Evolutionary conservation across 37 sponge, comb jelly and placozoan species (phyloP).

Genomic region (Aplysina aerophoba): DNA sequence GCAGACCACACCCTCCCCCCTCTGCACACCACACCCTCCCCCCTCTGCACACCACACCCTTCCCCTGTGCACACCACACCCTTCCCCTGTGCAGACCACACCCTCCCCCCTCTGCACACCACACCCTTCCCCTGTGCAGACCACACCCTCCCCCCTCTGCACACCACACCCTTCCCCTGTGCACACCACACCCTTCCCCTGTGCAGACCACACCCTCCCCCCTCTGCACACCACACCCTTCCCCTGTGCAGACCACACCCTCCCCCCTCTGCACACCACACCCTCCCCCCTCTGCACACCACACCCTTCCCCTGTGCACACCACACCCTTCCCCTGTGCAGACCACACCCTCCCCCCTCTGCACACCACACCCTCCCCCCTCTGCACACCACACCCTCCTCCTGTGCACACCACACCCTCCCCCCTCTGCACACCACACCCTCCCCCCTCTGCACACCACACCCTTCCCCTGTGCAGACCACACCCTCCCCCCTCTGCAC

Average conservation of each 20-base stretch:
- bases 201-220: too few species aligned
- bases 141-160: background rate
- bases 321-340: too few species aligned
- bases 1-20: too few species aligned
- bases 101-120: background rate
- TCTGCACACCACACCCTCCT: background rate
- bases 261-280: background rate
- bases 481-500: background rate
- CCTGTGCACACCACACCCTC: background rate
- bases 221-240: background rate
- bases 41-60: too few species aligned
- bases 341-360: background rate
- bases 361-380: background rate
- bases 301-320: background rate
- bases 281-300: too few species aligned
- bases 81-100: background rate
- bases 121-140: background rate
- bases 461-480: background rate
- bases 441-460: background rate
- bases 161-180: too few species aligned
- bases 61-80: too few species aligned
- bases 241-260: too few species aligned
- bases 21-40: too few species aligned
- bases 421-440: background rate
- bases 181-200: too few species aligned